phyloP scores from a whole-genome alignment of 2,797 vertebrate species.

The Thalassophryne amazonica region DNA sequence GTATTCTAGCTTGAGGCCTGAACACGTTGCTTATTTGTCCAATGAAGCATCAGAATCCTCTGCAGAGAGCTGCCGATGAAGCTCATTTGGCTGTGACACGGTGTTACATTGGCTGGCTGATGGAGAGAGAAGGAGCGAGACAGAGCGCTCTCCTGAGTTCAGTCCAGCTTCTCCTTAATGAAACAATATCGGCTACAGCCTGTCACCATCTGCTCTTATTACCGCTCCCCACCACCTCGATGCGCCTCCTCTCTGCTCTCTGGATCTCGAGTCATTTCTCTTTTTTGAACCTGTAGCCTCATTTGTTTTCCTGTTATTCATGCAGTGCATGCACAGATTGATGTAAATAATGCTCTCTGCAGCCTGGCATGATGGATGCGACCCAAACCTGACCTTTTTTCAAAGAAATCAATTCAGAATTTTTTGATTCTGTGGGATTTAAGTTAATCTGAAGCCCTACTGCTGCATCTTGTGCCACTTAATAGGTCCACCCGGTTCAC shows the following conservation, averaged over 20 bases:
- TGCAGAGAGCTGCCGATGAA: constrained; percentile 28
- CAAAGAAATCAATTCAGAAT: background rate
- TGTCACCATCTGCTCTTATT: constrained; percentile 64
- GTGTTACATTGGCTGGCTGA: constrained; percentile 65
- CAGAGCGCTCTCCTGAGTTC: constrained; percentile 39
- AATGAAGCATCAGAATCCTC: constrained; percentile 58
- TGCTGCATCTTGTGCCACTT: too few relatives aligned
- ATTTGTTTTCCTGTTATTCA: constrained; percentile 20
- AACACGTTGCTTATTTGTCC: constrained; percentile 61
- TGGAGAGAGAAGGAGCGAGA: constrained; percentile 27
- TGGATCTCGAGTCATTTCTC: background rate
- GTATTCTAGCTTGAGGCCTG: constrained; percentile 56
- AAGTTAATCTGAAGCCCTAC: background rate
- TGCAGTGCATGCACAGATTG: background rate
- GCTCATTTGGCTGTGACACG: constrained; percentile 64
- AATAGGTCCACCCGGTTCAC: background rate
- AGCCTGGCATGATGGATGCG: constrained; percentile 7
- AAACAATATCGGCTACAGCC: constrained; percentile 65
- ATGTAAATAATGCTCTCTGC: constrained; percentile 11
- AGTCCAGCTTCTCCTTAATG: constrained; percentile 52
- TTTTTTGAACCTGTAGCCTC: constrained; percentile 4
- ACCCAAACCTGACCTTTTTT: background rate
- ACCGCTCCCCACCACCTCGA: constrained; percentile 23
- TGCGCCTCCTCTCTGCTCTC: background rate
- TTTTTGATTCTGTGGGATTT: background rate